phyloP scores from a whole-genome alignment of 2,113 vertebrate genomes.

The Seriola dumerili region DNA sequence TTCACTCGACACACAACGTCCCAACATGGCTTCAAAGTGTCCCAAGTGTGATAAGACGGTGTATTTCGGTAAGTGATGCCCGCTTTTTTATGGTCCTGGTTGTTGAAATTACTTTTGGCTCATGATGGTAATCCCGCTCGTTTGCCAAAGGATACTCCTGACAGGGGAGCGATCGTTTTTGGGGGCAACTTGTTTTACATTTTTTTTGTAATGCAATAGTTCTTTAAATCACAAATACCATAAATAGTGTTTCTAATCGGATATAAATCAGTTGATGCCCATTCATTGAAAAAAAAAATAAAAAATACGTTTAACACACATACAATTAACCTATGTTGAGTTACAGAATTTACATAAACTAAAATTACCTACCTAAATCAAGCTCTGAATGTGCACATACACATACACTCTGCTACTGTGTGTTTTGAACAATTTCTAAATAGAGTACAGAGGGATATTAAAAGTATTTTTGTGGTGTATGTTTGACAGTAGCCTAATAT shows the following conservation, averaged over 20 bases:
- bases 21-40: constrained; percentile 94
- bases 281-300: constrained; percentile 33
- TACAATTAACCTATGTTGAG: neutral
- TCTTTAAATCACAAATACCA: neutral
- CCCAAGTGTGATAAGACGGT: constrained; percentile 97
- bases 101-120: constrained; percentile 29
- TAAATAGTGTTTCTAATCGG: neutral
- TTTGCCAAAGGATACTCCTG: neutral
- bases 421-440: neutral
- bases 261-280: neutral
- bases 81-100: neutral
- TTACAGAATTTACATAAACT: neutral
- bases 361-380: neutral
- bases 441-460: neutral
- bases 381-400: no score
- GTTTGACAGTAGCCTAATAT: neutral
- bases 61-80: constrained; percentile 91
- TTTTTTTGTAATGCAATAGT: neutral
- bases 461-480: neutral
- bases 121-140: constrained; percentile 4
- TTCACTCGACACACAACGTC: constrained; percentile 29
- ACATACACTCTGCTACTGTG: no score
- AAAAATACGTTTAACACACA: neutral
- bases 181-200: neutral
- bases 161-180: neutral